Evolutionary conservation across 2,888 invertebrate genomes (phyloP), one percentile per base, ranked within the genome.

Genomic region (Adineta ricciae): DNA sequence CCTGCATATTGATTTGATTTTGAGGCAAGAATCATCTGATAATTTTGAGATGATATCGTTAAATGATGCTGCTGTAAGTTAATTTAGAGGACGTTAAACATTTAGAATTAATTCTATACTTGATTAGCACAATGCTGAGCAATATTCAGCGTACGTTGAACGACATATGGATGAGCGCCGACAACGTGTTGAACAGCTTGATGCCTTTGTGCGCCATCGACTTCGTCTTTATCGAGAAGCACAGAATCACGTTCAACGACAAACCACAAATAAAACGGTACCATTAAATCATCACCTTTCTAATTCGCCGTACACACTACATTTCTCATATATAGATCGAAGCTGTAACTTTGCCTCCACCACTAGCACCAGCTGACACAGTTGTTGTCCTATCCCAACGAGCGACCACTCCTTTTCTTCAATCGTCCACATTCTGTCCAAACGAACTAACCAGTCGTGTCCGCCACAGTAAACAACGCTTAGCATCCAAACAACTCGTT

Each of bases 1-100:
- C 19, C 32, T 27, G 46, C 46, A 46, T 4, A 64, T 64, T 64
- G 1, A 3, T 3, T 21, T 64, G 1, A 19, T 27, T 16, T 64
- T 64, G 27, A 32, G 32, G 14, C 32, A 64, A 0, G n/a, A 11
- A 56, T 11, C n/a, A 14, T 56, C 3, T 11, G 3, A 27, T 14
- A 56, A n/a, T 14, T 27, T 27, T 5, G 19, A 64, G 32, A 64
- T 64, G 64, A 0, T 64, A 5, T 64, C 64, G 16, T 64, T 78
- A n/a, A 78, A 78, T 78, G 78, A 78, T 78, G 78, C 78, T 41
- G 78, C 78, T 8, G 78, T 78, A 78, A 78, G 78, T 41, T 2
- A 41, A 41, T 41, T 36, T 0, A 8, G 24, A 11, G n/a, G 8
- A 41, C 14, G 3, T 41, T 9, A 5, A 2, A n/a, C 41, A 78